A percentile compares a stretch with the other conserved stretches of the same genome.
These are phyloP conservation scores for Cheumatopsyche charites DNA, from an alignment of 1,140 invertebrate species.

Conservation along the genomic window DNA sequence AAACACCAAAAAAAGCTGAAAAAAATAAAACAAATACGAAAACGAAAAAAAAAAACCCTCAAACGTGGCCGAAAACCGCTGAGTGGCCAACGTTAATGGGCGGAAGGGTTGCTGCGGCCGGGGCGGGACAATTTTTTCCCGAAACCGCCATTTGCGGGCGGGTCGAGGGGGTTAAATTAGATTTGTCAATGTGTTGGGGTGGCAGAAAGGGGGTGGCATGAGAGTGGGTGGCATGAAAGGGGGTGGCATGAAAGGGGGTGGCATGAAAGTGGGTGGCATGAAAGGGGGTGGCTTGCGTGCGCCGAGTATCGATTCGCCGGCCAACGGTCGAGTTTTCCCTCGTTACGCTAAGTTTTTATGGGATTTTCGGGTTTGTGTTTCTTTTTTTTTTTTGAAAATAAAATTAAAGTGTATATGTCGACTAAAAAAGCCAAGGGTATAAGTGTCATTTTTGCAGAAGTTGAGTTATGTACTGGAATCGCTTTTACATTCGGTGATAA, in stretches of 20 bases:
- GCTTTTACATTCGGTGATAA: too few relatives aligned
- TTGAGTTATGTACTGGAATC: too few relatives aligned
- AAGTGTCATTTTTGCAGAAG: too few relatives aligned
- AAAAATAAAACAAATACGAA: neutral
- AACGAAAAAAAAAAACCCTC: constrained; percentile 28
- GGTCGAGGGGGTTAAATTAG: constrained; percentile 21
- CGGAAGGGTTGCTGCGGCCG: constrained; percentile 37
- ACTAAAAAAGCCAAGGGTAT: too few relatives aligned
- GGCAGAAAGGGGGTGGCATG: neutral
- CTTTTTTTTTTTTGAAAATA: too few relatives aligned
- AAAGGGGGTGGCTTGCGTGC: constrained; percentile 12
- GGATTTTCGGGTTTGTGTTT: too few relatives aligned
- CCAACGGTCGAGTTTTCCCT: constrained; percentile 15
- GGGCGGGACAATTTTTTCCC: constrained; percentile 30
- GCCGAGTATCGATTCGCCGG: constrained; percentile 19
- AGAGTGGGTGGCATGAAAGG: neutral
- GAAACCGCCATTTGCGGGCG: constrained; percentile 10
- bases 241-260: neutral
- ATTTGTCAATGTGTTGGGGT: constrained; percentile 30
- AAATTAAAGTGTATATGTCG: too few relatives aligned
- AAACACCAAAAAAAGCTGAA: neutral
- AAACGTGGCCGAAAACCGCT: constrained; percentile 38
- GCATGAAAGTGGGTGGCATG: neutral
- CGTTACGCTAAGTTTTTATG: neutral
- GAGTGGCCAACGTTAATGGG: constrained; percentile 40